Conservation (phyloP, 1,140 invertebrate genomes). For the Orchesella cincta region DNA sequence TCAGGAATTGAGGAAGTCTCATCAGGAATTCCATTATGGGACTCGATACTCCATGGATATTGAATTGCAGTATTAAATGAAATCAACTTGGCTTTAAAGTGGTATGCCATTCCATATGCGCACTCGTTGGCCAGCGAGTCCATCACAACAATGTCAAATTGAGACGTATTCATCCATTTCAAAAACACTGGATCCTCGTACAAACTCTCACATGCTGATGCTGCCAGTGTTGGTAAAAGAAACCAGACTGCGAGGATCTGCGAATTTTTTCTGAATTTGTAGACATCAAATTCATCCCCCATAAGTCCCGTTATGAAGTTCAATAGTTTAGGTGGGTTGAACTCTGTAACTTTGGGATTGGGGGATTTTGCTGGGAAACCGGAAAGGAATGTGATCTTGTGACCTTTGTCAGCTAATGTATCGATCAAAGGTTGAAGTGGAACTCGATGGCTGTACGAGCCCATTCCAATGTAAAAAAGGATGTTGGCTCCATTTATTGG, state of each 20-base stretch:
- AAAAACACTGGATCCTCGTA: background rate
- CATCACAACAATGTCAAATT: constrained; percentile 57
- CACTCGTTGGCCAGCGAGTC: constrained; percentile 52
- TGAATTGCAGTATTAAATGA: constrained; percentile 20
- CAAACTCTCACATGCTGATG: constrained; percentile 7
- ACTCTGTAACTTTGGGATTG: constrained; percentile 18
- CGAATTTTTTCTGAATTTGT: constrained; percentile 2
- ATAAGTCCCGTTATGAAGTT: background rate
- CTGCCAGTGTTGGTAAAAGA: background rate
- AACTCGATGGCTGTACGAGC: constrained; percentile 38
- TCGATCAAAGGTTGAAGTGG: constrained; percentile 41
- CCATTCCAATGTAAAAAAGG: constrained; percentile 38
- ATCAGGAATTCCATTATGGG: constrained; percentile 29
- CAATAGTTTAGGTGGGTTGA: constrained; percentile 11
- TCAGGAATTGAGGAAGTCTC: constrained; percentile 40
- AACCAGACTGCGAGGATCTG: background rate
- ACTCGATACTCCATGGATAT: constrained; percentile 26
- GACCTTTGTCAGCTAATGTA: constrained; percentile 39
- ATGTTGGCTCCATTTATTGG: constrained; percentile 33
- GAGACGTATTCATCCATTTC: constrained; percentile 22
- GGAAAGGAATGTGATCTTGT: constrained; percentile 43
- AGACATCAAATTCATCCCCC: background rate
- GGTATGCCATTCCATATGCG: constrained; percentile 29
- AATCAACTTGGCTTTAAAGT: constrained; percentile 30
- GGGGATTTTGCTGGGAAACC: constrained; percentile 34